phyloP scores from a whole-genome alignment of 2,888 invertebrate genomes.

The Aphidius colemani region DNA sequence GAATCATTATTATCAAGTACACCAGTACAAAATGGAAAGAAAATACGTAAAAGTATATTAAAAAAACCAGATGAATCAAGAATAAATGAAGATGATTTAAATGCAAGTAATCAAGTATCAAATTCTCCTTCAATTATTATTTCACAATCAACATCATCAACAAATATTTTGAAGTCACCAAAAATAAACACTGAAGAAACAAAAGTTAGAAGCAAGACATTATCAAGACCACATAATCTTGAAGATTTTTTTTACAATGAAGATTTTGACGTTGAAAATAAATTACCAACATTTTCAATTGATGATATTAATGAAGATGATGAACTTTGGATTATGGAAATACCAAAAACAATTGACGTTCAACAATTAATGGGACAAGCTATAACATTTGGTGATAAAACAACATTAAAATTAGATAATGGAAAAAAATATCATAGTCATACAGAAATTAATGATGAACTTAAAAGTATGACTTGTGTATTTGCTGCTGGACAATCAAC shows the following conservation, averaged over 20 bases:
- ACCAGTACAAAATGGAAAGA: slow-evolving; percentile 11
- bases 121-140: no score
- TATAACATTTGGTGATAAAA: slow-evolving; percentile 41
- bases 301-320: slow-evolving; percentile 44
- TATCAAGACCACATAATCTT: slow-evolving; percentile 25
- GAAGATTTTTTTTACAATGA: slow-evolving; percentile 39
- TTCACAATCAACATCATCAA: no score
- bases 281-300: slow-evolving; percentile 36
- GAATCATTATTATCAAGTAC: slow-evolving; percentile 24
- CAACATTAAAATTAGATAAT: slow-evolving; percentile 42
- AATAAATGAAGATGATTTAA: slow-evolving; percentile 9
- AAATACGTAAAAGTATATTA: slow-evolving; percentile 29
- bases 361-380: slow-evolving; percentile 39
- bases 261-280: slow-evolving; percentile 30
- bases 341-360: slow-evolving; percentile 45
- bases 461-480: slow-evolving; percentile 37
- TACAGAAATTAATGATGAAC: slow-evolving; percentile 28
- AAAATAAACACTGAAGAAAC: slow-evolving; percentile 18
- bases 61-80: slow-evolving; percentile 24
- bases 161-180: no score
- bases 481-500: slow-evolving; percentile 36
- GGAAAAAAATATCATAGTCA: slow-evolving; percentile 39
- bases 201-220: not conserved
- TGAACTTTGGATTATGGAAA: slow-evolving; percentile 47
- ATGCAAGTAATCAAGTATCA: not conserved